phyloP scores from a whole-genome alignment of 2,797 vertebrate species.

The Melanotaenia boesemani region DNA sequence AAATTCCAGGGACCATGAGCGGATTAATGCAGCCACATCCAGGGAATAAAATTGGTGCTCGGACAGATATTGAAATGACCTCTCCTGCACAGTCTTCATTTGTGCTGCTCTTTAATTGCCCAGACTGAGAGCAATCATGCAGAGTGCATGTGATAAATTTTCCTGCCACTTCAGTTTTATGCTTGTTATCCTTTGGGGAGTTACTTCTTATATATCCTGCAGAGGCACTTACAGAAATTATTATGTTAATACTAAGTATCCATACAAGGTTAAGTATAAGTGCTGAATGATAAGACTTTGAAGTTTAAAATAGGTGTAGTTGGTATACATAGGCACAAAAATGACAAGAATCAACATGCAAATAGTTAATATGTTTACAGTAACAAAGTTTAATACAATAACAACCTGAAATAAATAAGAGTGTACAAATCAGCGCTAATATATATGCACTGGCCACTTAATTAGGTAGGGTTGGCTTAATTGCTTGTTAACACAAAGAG shows the following conservation, averaged over 20 bases:
- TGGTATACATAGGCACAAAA: neutral
- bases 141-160: constrained; percentile 59
- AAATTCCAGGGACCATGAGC: constrained; percentile 41
- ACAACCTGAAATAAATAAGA: neutral
- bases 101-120: constrained; percentile 56
- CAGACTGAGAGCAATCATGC: constrained; percentile 45
- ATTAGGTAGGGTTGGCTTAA: too few relatives aligned
- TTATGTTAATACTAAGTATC: constrained; percentile 10
- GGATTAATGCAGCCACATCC: constrained; percentile 36
- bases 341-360: neutral
- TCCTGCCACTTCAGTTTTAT: constrained; percentile 49
- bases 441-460: too few relatives aligned
- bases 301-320: neutral
- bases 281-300: neutral
- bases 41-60: constrained; percentile 34
- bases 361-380: neutral
- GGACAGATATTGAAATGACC: constrained; percentile 46
- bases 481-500: too few relatives aligned
- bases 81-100: constrained; percentile 34
- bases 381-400: too few relatives aligned
- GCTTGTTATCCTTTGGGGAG: constrained; percentile 37
- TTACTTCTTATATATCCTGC: constrained; percentile 20
- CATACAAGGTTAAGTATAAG: constrained; percentile 7
- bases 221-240: constrained; percentile 32
- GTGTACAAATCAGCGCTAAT: neutral